Percentiles rank a stretch among this genome's conserved stretches.
Evolutionary conservation across 1,140 invertebrate genomes (phyloP).

Genomic region (Caerostris darwini): DNA sequence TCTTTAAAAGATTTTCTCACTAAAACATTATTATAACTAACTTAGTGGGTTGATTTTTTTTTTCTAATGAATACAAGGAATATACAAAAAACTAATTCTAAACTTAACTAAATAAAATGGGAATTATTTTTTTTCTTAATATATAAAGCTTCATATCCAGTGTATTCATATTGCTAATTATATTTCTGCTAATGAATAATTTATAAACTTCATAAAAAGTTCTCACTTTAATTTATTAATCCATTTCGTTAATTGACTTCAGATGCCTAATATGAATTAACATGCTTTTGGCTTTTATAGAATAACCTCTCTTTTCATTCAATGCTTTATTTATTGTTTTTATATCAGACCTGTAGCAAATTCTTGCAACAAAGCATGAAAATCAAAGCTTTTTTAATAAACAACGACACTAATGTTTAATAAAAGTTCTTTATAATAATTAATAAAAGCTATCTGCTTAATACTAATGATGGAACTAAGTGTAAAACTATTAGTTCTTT

Average conservation of each 20-base stretch:
- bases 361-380: not conserved
- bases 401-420: not conserved
- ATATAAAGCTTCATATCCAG: not conserved
- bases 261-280: not conserved
- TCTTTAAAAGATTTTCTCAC: no score
- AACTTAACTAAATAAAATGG: no score
- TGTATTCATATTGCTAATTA: not conserved
- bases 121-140: no score
- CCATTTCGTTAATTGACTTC: not conserved
- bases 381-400: not conserved
- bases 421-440: no score
- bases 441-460: slow-evolving; percentile 13
- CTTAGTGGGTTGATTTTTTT: no score
- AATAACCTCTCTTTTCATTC: not conserved
- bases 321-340: slow-evolving; percentile 6
- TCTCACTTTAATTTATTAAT: no score
- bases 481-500: not conserved
- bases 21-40: no score
- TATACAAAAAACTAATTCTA: no score
- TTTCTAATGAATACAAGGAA: no score
- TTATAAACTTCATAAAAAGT: not conserved
- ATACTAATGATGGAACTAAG: slow-evolving; percentile 54
- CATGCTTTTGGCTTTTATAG: slow-evolving; percentile 1
- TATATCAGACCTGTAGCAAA: slow-evolving; percentile 73
- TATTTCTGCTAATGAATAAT: not conserved